Base-by-base conservation (phyloP, 2,113 vertebrate genomes). In the Sturnus vulgaris region DNA sequence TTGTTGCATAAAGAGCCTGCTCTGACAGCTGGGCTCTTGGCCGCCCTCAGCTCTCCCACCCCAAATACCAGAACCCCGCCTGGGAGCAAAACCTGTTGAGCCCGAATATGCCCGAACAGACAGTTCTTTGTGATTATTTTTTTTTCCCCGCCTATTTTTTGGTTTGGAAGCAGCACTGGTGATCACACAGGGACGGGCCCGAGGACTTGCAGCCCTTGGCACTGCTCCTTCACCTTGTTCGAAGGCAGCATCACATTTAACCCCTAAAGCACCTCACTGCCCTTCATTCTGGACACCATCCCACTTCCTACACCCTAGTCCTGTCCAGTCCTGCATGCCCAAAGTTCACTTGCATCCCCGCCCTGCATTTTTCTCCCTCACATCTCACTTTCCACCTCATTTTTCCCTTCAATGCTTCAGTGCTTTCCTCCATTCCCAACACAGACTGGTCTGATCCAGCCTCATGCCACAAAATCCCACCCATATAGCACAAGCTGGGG, bases 401-500 rank as follows among this genome's bases (percentile, higher is more conserved):
- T 79, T 86, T 64, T 1, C 56, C 47, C 31, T 33, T 37, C 3
- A 0, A 0, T 7, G 12, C 13, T 66, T 37, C 8, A 0, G 23
- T 0, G 0, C 18, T 76, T 37, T 64, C 55, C n/a, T 57, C 61
- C 16, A 6, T 39, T 25, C 40, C 80, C 52, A 70, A 12, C n/a
- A 44, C 53, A 46, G 68, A 27, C 3, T 2, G 77, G 68, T 72
- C 35, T 10, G 30, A 64, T 81, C 72, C 81, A 60, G 25, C 47
- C 76, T 30, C 7, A 0, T 7, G 11, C 30, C 3, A 0, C 11
- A 15, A 63, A 71, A 80, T 57, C 47, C 42, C 90, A 66, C 37
- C 15, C 61, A 10, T 3, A 2, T 4, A 14, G 2, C 12, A 21
- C 46, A 46, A 4, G 2, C 53, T 11, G 13, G 39, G 15, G 50